Conservation (phyloP, 2,797 vertebrate species). For the Sebastes aleutianus region DNA sequence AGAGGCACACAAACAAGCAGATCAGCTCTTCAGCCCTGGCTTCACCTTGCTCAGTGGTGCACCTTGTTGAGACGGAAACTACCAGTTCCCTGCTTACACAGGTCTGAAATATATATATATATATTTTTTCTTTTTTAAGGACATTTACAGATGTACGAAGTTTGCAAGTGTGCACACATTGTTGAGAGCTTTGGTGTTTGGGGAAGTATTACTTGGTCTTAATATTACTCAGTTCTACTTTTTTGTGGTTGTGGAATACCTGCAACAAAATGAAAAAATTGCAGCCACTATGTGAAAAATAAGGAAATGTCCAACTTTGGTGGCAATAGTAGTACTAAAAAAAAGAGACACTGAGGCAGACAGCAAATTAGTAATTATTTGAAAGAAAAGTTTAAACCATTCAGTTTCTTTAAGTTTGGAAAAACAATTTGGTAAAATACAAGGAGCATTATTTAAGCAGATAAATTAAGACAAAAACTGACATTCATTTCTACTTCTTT, state of each 20-base stretch:
- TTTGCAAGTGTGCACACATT: background rate
- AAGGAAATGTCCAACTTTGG: background rate
- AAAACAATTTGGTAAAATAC: background rate
- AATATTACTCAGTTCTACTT: background rate
- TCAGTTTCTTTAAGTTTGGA: background rate
- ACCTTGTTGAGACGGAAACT: background rate
- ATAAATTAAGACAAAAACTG: background rate
- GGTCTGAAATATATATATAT: background rate
- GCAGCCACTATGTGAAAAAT: background rate
- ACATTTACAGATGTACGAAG: background rate
- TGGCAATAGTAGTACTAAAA: background rate
- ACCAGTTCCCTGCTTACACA: background rate
- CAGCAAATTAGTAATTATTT: background rate
- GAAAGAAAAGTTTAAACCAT: background rate
- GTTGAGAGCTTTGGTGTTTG: background rate
- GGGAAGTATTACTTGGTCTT: background rate
- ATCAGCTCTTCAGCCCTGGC: conserved; percentile 39
- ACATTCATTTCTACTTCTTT: background rate
- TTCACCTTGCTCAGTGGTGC: background rate
- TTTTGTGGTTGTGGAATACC: background rate
- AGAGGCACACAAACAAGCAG: conserved; percentile 61
- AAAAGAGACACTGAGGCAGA: background rate
- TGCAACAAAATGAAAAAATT: background rate
- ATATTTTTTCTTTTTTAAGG: background rate
- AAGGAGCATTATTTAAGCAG: background rate